Conservation (phyloP, 2,888 invertebrate species). For the Rotaria sp. region DNA sequence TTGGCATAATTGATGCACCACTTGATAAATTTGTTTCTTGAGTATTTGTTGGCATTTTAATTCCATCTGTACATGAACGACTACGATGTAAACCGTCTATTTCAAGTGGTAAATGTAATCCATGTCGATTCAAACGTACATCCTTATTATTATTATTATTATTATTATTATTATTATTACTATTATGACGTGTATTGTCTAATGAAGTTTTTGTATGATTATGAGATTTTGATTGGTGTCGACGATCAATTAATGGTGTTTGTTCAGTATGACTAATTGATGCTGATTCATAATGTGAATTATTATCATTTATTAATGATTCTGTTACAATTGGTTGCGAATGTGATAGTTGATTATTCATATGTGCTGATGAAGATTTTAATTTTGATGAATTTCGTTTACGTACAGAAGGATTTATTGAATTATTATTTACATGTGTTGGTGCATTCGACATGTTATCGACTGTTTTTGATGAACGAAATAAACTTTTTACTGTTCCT, state of each 20-base stretch:
- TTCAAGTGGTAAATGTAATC: constrained; percentile 15
- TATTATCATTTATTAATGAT: not conserved
- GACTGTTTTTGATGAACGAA: constrained; percentile 28
- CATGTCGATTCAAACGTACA: not conserved
- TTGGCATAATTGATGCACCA: not conserved
- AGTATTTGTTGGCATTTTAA: not conserved
- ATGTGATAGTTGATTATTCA: not conserved
- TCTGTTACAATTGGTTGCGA: constrained; percentile 23
- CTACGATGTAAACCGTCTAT: not conserved
- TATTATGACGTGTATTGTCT: not conserved
- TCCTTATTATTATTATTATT: not conserved
- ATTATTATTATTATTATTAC: not conserved
- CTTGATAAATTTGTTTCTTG: not conserved
- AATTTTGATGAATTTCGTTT: not conserved
- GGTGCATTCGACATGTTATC: not conserved
- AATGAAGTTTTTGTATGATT: not conserved
- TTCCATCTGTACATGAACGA: constrained; percentile 20
- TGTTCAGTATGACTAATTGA: not conserved
- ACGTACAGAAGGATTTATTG: not conserved
- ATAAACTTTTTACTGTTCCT: not conserved
- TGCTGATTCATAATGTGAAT: not conserved
- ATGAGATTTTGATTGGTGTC: not conserved
- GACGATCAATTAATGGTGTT: constrained; percentile 17
- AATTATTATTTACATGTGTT: not conserved
- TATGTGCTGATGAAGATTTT: not conserved